Percentiles rank a stretch among this genome's conserved stretches.
These are phyloP conservation scores for Sebastes diaconus DNA, from an alignment of 2,797 vertebrate genomes.

Conservation along the genomic window DNA sequence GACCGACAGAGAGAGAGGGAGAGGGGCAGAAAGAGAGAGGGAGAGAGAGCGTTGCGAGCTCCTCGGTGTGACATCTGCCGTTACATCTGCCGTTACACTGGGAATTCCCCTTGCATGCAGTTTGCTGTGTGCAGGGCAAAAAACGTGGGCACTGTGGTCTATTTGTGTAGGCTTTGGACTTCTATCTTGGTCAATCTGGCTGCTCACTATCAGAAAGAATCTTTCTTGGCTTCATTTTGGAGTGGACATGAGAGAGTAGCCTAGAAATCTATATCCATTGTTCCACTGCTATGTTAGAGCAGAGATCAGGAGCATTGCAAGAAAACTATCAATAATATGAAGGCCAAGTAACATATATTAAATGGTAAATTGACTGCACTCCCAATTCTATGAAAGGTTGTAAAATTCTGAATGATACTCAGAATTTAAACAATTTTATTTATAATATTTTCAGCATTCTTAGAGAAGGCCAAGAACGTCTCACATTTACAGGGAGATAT, in stretches of 20 bases:
- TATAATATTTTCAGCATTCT: not conserved
- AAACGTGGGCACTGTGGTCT: not conserved
- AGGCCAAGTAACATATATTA: not conserved
- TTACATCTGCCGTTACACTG: not conserved
- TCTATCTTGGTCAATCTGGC: not conserved
- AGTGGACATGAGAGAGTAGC: not conserved
- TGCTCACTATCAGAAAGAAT: not conserved
- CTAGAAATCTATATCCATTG: not conserved
- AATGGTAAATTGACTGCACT: not conserved
- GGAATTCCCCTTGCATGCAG: constrained; percentile 11
- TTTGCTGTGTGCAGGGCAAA: not conserved
- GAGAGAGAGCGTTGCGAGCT: not conserved
- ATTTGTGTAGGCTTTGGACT: not conserved
- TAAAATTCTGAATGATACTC: not conserved
- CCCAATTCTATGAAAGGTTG: not conserved
- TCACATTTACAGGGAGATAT: not conserved
- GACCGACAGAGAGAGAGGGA: not conserved
- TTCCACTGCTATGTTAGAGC: not conserved
- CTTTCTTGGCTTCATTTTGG: not conserved
- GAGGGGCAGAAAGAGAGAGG: not conserved
- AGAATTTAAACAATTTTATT: not conserved
- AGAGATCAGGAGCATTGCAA: not conserved
- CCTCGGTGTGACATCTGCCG: not conserved
- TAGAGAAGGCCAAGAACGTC: not conserved
- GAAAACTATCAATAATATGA: not conserved